These are phyloP conservation scores for Bovichtus variegatus DNA, from an alignment of 2,797 vertebrate species.

Conservation along the genomic window DNA sequence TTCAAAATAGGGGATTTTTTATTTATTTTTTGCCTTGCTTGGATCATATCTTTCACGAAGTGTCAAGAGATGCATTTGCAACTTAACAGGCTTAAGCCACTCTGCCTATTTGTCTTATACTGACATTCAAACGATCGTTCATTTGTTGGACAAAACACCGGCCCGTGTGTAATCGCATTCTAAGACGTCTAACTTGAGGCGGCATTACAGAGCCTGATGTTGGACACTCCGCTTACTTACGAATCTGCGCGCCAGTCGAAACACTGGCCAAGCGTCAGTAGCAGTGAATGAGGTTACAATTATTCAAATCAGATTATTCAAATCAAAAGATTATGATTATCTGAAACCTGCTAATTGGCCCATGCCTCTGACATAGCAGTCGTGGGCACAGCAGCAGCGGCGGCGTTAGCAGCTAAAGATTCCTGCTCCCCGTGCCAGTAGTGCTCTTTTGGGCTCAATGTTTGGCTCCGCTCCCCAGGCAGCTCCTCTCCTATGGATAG, in stretches of 20 bases:
- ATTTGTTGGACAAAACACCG: slow-evolving; percentile 41
- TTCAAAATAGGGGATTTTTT: slow-evolving; percentile 5
- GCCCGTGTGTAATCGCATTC: slow-evolving; percentile 45
- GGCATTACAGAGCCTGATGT: slow-evolving; percentile 31
- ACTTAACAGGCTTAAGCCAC: slow-evolving; percentile 45
- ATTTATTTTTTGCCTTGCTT: slow-evolving; percentile 40
- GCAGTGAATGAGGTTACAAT: slow-evolving; percentile 74
- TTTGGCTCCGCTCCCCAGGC: slow-evolving; percentile 73
- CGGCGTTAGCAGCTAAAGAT: slow-evolving; percentile 41
- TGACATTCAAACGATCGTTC: slow-evolving; percentile 55
- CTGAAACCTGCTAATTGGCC: slow-evolving; percentile 83
- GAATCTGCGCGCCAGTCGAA: slow-evolving; percentile 42
- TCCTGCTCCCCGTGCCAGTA: slow-evolving; percentile 58
- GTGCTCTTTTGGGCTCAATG: slow-evolving; percentile 61
- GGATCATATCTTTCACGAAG: slow-evolving; percentile 39
- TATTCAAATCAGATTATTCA: slow-evolving; percentile 82
- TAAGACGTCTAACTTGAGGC: slow-evolving; percentile 36
- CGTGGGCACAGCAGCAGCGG: slow-evolving; percentile 53
- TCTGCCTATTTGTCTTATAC: slow-evolving; percentile 41
- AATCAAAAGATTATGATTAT: slow-evolving; percentile 84
- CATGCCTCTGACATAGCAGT: slow-evolving; percentile 66
- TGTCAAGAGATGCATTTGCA: slow-evolving; percentile 30
- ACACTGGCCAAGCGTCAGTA: slow-evolving; percentile 55
- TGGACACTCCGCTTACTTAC: slow-evolving; percentile 45
- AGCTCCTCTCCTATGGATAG: slow-evolving; percentile 72